Conservation (phyloP, 2,113 vertebrate species). For the Glaucidium brasilianum region DNA sequence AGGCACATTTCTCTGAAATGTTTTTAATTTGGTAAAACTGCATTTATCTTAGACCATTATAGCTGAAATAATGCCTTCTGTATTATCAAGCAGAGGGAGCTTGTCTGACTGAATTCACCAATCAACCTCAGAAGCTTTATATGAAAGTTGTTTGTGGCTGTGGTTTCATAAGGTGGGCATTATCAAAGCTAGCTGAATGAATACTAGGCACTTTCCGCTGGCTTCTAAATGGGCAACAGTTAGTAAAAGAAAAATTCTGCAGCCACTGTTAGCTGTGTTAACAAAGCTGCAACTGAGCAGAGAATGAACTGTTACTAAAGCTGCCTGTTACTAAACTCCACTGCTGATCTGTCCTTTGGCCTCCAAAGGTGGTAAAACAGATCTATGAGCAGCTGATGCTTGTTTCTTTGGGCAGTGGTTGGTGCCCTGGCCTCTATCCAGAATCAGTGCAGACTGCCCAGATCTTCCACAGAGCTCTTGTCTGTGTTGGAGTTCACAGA, state of each 20-base stretch:
- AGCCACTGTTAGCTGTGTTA: not conserved
- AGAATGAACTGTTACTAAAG: not conserved
- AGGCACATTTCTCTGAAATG: not conserved
- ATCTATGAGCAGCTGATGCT: not conserved
- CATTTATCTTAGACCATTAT: not conserved
- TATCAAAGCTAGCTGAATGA: not conserved
- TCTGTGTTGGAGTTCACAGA: no score
- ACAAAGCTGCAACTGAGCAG: not conserved
- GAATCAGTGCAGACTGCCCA: accelerated
- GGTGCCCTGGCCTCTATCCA: not conserved
- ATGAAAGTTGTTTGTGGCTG: not conserved
- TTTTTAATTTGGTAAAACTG: not conserved
- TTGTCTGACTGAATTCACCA: not conserved
- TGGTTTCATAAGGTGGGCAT: not conserved
- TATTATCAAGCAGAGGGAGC: not conserved
- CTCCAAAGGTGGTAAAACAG: not conserved
- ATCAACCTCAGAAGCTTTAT: not conserved
- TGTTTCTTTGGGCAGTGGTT: not conserved
- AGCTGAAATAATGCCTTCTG: not conserved
- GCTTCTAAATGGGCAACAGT: not conserved
- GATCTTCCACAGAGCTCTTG: not conserved
- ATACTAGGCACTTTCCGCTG: not conserved
- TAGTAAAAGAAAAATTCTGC: not conserved
- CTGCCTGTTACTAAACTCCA: not conserved
- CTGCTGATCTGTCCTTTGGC: not conserved